Evolutionary conservation across 2,797 vertebrate species (phyloP).

Genomic region (Sebastes kiyomatsui): DNA sequence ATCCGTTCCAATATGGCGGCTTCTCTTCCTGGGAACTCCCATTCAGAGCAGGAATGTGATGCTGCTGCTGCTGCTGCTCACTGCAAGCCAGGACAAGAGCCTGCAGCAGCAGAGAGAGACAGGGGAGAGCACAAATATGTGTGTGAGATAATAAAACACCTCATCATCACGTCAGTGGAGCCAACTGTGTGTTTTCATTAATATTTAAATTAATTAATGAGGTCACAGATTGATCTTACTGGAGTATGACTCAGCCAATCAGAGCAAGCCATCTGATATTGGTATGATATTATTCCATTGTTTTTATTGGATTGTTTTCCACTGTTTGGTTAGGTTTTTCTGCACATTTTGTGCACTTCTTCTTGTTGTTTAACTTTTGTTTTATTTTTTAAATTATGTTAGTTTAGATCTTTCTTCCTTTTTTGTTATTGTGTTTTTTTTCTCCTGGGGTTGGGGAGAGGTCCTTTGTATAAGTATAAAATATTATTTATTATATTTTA

Average conservation of each 20-base stretch:
- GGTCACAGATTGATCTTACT: not conserved
- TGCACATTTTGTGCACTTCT: too few relatives aligned
- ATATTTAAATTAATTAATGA: slow-evolving; percentile 22
- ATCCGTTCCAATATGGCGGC: slow-evolving; percentile 88
- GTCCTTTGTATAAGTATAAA: too few relatives aligned
- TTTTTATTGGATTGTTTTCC: too few relatives aligned
- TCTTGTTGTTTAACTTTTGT: too few relatives aligned
- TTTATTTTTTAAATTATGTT: too few relatives aligned
- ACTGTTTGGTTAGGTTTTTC: too few relatives aligned
- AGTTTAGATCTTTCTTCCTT: too few relatives aligned
- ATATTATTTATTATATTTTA: too few relatives aligned
- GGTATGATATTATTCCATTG: too few relatives aligned
- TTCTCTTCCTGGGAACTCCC: slow-evolving; percentile 86
- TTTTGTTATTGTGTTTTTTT: too few relatives aligned
- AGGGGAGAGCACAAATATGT: slow-evolving; percentile 1
- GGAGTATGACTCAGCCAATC: slow-evolving; percentile 23
- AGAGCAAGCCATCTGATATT: not conserved
- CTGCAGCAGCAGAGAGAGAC: not conserved
- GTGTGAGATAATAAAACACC: not conserved
- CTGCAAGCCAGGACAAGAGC: slow-evolving; percentile 60
- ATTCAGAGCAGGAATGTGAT: slow-evolving; percentile 74
- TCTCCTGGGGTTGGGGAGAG: too few relatives aligned
- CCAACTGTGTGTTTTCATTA: not conserved
- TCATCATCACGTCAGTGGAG: not conserved
- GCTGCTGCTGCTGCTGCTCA: not conserved